Base-by-base conservation (phyloP, 1,140 invertebrate species). In the Bombus superbus region DNA sequence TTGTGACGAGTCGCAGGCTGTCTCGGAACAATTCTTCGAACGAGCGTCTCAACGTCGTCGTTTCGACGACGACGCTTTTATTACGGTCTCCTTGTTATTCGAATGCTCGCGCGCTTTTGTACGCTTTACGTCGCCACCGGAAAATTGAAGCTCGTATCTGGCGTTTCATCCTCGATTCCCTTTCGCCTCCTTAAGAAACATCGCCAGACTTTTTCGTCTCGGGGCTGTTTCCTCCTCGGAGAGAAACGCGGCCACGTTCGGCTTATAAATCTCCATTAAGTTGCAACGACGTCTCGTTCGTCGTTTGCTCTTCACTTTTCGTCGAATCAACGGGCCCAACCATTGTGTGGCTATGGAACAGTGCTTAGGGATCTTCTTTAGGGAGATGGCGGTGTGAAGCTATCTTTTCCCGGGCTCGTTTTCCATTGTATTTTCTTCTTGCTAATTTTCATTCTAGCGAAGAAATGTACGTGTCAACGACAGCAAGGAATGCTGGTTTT, bases 191-290 rank as follows among this genome's bases (percentile, higher is more conserved):
- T 13, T 28, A 62, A 62, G 59, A 13, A 62, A 62, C 59, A 62
- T 62, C 59, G 0, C 1, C 11, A 11, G 28, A 10, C 10, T n/a
- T n/a, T n/a, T n/a, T 62, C 59, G 10, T 13, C 59, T 62, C 28
- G 25, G 59, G n/a, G 11, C 59, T 53, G 47, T 53, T 53, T 6
- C 1, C 59, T 28, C 3, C 11, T n/a, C 59, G 10, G 1, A 13
- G 59, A n/a, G 28, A 5, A 62, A 62, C 59, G 28, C 59, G 28
- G 59, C 59, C 11, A 62, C 59, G 59, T 62, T 62, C 59, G 28
- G 59, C 59, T 62, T 62, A n/a, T 62, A 62, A 62, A 62, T 62
- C 59, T 62, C 59, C 59, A n/a, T 62, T 62, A 62, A 62, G 59
- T n/a, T 28, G 10, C 28, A 62, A 62, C 59, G 59, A 62, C 28